A percentile compares a stretch with the other conserved stretches of the same genome.
phyloP scores from a whole-genome alignment of 2,113 vertebrate species.

The Daboia siamensis region DNA sequence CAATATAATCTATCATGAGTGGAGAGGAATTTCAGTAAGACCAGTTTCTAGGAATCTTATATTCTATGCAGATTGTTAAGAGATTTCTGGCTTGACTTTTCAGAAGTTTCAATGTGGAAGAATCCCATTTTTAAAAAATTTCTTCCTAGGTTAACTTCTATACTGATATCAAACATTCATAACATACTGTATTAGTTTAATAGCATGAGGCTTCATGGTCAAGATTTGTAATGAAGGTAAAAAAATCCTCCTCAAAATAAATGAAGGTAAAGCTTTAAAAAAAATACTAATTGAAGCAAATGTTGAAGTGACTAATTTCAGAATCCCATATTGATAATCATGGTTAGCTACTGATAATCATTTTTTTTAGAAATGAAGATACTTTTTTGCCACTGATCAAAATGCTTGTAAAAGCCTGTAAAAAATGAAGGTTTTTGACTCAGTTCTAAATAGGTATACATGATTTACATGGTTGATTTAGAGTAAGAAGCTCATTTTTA shows the following conservation, averaged over 20 bases:
- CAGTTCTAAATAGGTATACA: background rate
- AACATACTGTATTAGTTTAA: background rate
- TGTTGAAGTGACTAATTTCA: background rate
- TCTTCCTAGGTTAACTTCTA: background rate
- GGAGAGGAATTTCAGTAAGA: background rate
- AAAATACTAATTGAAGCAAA: background rate
- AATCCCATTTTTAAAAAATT: background rate
- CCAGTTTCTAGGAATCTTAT: background rate
- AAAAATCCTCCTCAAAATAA: background rate
- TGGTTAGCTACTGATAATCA: background rate
- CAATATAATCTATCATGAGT: background rate
- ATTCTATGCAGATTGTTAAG: background rate
- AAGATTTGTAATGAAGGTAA: background rate
- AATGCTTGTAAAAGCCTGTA: background rate
- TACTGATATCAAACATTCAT: background rate
- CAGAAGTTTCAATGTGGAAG: background rate
- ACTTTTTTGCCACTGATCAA: background rate
- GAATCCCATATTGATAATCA: background rate
- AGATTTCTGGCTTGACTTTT: background rate
- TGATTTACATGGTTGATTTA: background rate
- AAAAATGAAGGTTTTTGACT: background rate
- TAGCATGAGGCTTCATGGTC: background rate
- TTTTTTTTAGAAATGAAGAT: background rate
- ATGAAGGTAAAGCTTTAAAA: background rate
- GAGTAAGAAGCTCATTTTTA: background rate